Evolutionary conservation across 2,888 invertebrate species (phyloP).

Genomic region (Prenolepis imparis): DNA sequence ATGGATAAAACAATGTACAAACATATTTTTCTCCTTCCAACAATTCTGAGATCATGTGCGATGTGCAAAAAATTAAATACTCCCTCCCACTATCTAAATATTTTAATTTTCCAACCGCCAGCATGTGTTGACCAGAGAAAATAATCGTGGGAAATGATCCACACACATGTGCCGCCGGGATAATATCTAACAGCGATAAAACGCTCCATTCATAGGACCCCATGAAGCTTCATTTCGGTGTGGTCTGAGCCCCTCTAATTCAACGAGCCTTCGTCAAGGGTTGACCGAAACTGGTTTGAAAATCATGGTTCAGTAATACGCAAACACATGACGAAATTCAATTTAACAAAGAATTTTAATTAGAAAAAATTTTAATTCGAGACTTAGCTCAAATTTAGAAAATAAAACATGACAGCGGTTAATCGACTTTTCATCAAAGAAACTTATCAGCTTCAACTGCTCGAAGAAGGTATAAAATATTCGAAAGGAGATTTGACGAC

Average conservation of each 20-base stretch:
- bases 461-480: neutral
- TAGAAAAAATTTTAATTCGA: neutral
- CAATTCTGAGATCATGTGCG: neutral
- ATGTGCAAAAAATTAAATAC: constrained; percentile 27
- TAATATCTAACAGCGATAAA: constrained; percentile 39
- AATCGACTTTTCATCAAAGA: neutral
- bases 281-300: neutral
- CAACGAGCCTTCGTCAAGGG: neutral
- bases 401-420: neutral
- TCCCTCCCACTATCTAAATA: neutral
- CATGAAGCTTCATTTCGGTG: constrained; percentile 27
- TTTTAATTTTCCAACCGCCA: constrained; percentile 21
- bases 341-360: neutral
- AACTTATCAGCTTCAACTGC: neutral
- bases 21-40: neutral
- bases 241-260: neutral
- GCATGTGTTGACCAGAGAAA: neutral
- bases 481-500: neutral
- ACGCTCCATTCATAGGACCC: constrained; percentile 32
- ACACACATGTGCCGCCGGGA: neutral
- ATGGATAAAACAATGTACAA: neutral
- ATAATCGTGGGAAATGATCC: constrained; percentile 46
- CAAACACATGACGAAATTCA: neutral
- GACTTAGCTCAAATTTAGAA: neutral
- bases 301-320: constrained; percentile 12